Evolutionary conservation across 2,888 invertebrate species (phyloP).

Genomic region (Mantis religiosa): DNA sequence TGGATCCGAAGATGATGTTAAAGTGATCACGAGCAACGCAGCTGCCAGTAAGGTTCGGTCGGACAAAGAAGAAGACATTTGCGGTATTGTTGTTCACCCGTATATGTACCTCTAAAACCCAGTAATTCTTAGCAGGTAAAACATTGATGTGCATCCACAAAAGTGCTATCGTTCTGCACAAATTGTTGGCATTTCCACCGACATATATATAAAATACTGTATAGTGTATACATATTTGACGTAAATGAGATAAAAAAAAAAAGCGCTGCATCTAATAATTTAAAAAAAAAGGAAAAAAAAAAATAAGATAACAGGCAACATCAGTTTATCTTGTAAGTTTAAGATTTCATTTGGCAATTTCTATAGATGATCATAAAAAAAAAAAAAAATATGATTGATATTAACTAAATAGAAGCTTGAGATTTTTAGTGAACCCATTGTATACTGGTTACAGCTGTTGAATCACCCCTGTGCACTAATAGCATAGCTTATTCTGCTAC

Average conservation of each 20-base stretch:
- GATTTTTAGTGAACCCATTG: slow-evolving; percentile 29
- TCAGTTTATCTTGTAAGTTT: slow-evolving; percentile 25
- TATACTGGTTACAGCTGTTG: slow-evolving; percentile 27
- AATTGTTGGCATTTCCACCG: slow-evolving; percentile 34
- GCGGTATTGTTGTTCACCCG: slow-evolving; percentile 27
- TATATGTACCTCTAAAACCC: slow-evolving; percentile 31
- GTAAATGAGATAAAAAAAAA: slow-evolving; percentile 22
- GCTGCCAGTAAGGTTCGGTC: slow-evolving; percentile 19
- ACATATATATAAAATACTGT: slow-evolving; percentile 29
- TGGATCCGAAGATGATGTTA: slow-evolving; percentile 11
- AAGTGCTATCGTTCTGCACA: slow-evolving; percentile 32
- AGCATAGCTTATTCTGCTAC: slow-evolving; percentile 29
- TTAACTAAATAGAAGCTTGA: slow-evolving; percentile 30
- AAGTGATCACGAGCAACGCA: slow-evolving; percentile 9
- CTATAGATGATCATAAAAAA: slow-evolving; percentile 26
- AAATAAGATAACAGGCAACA: slow-evolving; percentile 13
- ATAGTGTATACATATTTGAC: slow-evolving; percentile 31
- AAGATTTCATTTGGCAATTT: slow-evolving; percentile 28
- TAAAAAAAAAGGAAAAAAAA: neutral
- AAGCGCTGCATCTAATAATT: neutral
- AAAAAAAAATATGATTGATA: slow-evolving; percentile 24
- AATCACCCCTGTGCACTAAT: slow-evolving; percentile 27
- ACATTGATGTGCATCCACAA: slow-evolving; percentile 32
- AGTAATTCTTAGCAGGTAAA: slow-evolving; percentile 30
- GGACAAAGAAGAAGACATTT: slow-evolving; percentile 20